Evolutionary conservation across 2,888 invertebrate species (phyloP), one percentile per base, ranked within the genome.

Genomic region (Cheiracanthium punctorium): DNA sequence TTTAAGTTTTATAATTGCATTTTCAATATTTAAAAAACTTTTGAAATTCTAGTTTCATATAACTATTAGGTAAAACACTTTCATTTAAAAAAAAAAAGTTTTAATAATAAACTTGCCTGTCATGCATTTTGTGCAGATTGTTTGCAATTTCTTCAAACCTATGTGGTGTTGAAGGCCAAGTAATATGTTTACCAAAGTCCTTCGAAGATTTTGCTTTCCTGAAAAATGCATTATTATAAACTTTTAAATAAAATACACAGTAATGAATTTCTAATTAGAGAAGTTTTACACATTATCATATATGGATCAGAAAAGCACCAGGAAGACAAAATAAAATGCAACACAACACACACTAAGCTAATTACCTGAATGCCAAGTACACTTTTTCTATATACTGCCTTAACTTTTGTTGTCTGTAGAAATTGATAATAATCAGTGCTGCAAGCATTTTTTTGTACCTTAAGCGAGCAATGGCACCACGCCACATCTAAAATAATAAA

Each of bases 381-480:
- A 96, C 92, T 69, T 94, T 93, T 30, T 93, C 93, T 7, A 97
- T 92, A 91, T 97, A 97, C 43, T 94, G 92, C 64, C 95, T 93
- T 90, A 95, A 92, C 91, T 96, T 96, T 92, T 96, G 96, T 74
- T 93, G 93, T 79, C 95, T 93, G 93, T 97, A 99, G 10, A 95
- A 94, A 79, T 94, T 93, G 92, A 95, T 95, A 90, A 99, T 98
- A 84, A 93, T 92, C 89, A 95, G 92, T 0, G 97, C 95, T 0
- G 99, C 98, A 91, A 94, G 94, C 94, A 98, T 95, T 92, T 94
- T 95, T 91, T 95, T 95, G 92, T 96, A 98, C 73, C 95, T 94
- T 90, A 94, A 94, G 29, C 99, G 93, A 12, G 96, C 96, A 30
- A 95, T 91, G 0, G 94, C 93, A 30, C 97, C 99, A 90, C 98